phyloP scores from a whole-genome alignment of 2,113 vertebrate species.

The Terrapene triunguis region DNA sequence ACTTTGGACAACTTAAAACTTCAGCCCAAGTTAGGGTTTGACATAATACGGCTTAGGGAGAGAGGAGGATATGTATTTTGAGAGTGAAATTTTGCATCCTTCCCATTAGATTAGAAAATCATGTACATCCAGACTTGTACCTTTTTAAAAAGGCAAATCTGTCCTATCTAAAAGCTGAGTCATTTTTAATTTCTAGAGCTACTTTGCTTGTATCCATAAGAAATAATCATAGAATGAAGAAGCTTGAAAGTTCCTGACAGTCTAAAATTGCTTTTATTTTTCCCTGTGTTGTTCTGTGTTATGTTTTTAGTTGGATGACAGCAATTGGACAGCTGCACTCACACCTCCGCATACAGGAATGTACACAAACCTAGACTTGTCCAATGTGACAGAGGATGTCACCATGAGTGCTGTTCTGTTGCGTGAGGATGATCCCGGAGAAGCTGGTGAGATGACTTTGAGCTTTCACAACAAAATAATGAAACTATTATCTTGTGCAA shows the following conservation, averaged over 20 bases:
- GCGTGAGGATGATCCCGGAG: conserved; percentile 95
- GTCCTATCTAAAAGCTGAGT: background rate
- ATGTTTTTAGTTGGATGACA: conserved; percentile 86
- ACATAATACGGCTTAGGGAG: background rate
- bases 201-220: background rate
- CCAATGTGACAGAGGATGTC: conserved; percentile 86
- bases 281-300: background rate
- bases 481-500: background rate
- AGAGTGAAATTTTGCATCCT: background rate
- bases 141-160: background rate
- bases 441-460: conserved; percentile 84
- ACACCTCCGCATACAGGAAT: conserved; percentile 81
- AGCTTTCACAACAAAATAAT: background rate
- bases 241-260: background rate
- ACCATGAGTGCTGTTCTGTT: conserved; percentile 90
- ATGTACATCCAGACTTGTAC: background rate
- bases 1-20: background rate
- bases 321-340: conserved; percentile 86
- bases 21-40: background rate
- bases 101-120: background rate
- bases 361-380: conserved; percentile 77
- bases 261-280: background rate
- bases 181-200: background rate
- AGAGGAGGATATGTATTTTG: background rate
- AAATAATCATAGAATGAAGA: background rate